phyloP scores from a whole-genome alignment of 2,888 invertebrate genomes.

The Choristoneura rosaceana region DNA sequence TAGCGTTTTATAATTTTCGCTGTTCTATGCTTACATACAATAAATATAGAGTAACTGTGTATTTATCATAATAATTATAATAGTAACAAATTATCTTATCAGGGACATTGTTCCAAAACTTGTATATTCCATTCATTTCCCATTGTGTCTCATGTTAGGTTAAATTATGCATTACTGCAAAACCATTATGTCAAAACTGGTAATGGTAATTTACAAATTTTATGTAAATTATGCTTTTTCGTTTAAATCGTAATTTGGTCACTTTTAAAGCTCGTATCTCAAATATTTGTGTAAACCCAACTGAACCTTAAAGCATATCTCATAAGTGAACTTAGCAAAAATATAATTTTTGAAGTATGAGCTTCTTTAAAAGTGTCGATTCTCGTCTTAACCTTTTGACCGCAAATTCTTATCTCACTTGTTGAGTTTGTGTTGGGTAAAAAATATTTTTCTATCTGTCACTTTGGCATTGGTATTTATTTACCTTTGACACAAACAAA shows the following conservation, averaged over 20 bases:
- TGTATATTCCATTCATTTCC: constrained; percentile 46
- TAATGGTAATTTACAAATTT: neutral
- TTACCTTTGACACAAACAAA: no score
- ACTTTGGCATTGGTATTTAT: no score
- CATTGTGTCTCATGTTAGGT: constrained; percentile 40
- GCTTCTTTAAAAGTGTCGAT: no score
- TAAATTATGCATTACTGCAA: constrained; percentile 39
- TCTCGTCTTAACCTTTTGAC: constrained; percentile 6
- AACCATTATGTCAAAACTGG: constrained; percentile 23
- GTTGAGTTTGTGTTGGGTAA: neutral
- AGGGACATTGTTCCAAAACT: constrained; percentile 38
- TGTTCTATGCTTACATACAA: constrained; percentile 37
- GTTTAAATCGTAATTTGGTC: neutral
- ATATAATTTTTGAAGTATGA: no score
- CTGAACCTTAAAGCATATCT: no score
- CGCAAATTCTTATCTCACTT: neutral
- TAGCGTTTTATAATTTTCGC: constrained; percentile 27
- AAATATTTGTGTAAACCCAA: no score
- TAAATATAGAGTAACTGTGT: constrained; percentile 34
- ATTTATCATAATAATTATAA: constrained; percentile 44
- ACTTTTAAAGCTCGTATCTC: no score
- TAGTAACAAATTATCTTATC: constrained; percentile 45
- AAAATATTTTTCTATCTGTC: no score
- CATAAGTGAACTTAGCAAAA: no score
- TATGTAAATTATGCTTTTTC: neutral